Conservation (phyloP, 1,140 invertebrate species). For the Drosophila repletoides region DNA sequence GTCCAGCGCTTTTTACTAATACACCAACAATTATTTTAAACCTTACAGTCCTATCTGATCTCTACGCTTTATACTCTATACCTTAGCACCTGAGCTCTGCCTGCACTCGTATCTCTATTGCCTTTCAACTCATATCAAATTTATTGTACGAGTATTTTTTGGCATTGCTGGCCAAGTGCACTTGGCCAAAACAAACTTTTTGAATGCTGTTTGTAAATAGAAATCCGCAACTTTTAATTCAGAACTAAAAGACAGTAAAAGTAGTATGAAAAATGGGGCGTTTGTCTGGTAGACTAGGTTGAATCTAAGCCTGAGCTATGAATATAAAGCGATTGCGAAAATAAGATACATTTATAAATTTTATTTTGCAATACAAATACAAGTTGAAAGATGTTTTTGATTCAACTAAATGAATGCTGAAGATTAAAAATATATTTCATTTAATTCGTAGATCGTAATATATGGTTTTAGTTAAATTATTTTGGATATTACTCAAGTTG, state of each 20-base stretch:
- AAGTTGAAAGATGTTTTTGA: background rate
- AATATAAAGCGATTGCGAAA: background rate
- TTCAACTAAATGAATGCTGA: too few species aligned
- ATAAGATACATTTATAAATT: slow-evolving; percentile 8
- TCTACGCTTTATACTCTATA: too few species aligned
- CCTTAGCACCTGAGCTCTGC: background rate
- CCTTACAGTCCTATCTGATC: slow-evolving; percentile 13
- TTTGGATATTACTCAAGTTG: too few species aligned
- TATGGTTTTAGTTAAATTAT: too few species aligned
- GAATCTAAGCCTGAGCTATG: background rate
- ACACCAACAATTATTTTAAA: slow-evolving; percentile 6
- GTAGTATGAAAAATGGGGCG: background rate
- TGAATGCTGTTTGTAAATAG: slow-evolving; percentile 17
- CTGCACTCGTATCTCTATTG: background rate
- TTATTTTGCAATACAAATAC: slow-evolving; percentile 3
- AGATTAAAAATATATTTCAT: too few species aligned
- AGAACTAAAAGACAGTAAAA: background rate
- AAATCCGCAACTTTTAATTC: slow-evolving; percentile 16
- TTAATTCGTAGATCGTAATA: too few species aligned
- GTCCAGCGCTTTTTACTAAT: slow-evolving; percentile 20
- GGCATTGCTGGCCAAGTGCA: slow-evolving; percentile 24
- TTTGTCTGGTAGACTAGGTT: background rate
- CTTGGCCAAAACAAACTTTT: slow-evolving; percentile 37
- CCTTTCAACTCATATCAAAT: slow-evolving; percentile 7
- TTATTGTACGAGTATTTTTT: slow-evolving; percentile 30